Evolutionary conservation across 2,113 vertebrate genomes (phyloP), one percentile per base, ranked within the genome.

Genomic region (Syngnathus scovelli): DNA sequence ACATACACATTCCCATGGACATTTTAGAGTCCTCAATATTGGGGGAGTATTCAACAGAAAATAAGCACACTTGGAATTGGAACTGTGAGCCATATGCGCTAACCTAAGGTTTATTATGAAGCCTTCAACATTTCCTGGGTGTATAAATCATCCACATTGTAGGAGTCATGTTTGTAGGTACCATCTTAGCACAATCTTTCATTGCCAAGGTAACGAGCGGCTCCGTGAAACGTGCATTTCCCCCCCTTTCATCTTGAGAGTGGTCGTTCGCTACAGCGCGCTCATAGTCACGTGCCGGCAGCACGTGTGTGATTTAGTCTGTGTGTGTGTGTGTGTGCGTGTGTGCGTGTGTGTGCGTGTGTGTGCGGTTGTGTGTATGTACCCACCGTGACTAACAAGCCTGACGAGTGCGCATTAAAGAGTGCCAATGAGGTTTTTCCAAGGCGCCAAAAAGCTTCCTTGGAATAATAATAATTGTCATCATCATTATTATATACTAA

Each of bases 201-300:
- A 85, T 79, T 79, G 77, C 74, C 72, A 46, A 66, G 64, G 74
- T 80, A 85, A 80, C 75, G 61, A 70, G 51, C 43, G 66, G 39
- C 69, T 66, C 48, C 39, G 46, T 48, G 70, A 62, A 54, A 64
- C 65, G 58, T 18, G 39, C 39, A 36, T 36, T 49, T 5, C 49
- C 19, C 49, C 23, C 27, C 27, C 61, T 75, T 79, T 78, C 62
- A 81, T 81, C 69, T 80, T 54, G 6, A 62, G 69, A 64, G 72
- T 16, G 49, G 56, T 51, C 55, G 44, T 68, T 64, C 49, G 49
- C 13, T 58, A 56, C 19, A 49, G 44, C 38, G 21, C 15, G 3
- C 51, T 55, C 27, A 7, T 27, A 21, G 10, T 69, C 63, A 76
- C 36, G 21, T 75, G 41, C 46, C 55, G 48, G 62, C 64, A 66